These are phyloP conservation scores for Cisticola juncidis DNA, from an alignment of 2,113 vertebrate genomes.

Conservation along the genomic window DNA sequence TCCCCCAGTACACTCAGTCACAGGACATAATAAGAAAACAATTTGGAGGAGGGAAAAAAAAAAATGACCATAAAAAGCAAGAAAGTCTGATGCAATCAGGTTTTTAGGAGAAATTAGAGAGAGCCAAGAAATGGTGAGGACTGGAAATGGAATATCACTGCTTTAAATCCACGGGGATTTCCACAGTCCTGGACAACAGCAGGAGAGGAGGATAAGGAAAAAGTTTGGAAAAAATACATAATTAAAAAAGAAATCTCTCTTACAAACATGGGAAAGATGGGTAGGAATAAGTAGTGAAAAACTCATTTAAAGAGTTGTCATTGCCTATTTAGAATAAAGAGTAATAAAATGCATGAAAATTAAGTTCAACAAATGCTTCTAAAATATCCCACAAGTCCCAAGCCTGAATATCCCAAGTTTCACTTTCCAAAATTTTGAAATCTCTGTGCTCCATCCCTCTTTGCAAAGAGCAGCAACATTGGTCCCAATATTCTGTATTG, in stretches of 20 bases:
- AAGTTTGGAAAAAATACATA: not conserved
- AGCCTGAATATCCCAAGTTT: not conserved
- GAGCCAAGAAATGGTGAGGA: not conserved
- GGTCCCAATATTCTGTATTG: not conserved
- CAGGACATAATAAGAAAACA: constrained; percentile 34
- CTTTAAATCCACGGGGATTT: not conserved
- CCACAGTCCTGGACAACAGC: not conserved
- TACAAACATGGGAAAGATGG: not conserved
- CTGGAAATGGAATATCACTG: not conserved
- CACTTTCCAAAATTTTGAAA: not conserved
- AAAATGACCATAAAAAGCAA: not conserved
- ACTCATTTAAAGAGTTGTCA: not conserved
- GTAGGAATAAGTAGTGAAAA: not conserved
- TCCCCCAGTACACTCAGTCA: not conserved
- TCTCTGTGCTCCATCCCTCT: not conserved
- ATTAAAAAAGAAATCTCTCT: not conserved
- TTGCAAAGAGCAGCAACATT: not conserved
- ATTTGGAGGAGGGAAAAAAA: not conserved
- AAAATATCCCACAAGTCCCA: not conserved
- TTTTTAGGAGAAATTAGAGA: not conserved
- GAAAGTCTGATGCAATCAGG: not conserved
- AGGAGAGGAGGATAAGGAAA: not conserved
- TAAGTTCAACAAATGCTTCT: not conserved
- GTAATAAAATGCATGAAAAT: not conserved
- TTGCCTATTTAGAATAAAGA: not conserved